A percentile compares a stretch with the other conserved stretches of the same genome.
Conservation (phyloP, 2,888 invertebrate genomes). For the Ernsta delagoae region DNA sequence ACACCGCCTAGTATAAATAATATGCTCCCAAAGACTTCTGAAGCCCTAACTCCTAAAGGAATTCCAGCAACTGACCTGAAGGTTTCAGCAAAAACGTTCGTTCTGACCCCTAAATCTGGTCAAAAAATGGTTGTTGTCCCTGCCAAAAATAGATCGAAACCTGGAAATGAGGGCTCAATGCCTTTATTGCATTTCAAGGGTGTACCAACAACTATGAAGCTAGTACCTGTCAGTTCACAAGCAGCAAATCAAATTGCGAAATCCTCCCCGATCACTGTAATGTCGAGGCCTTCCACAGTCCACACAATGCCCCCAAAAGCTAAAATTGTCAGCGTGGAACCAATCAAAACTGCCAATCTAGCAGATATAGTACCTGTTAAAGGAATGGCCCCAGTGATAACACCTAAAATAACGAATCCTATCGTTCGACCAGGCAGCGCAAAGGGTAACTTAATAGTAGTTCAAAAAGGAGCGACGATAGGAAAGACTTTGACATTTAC, state of each 20-base stretch:
- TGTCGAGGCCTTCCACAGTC: slow-evolving; percentile 65
- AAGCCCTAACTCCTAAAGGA: slow-evolving; percentile 74
- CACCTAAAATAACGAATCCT: slow-evolving; percentile 74
- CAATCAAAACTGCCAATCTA: slow-evolving; percentile 74
- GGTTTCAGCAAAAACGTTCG: slow-evolving; percentile 78
- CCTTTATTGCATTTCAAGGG: slow-evolving; percentile 79
- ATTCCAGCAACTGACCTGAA: slow-evolving; percentile 79
- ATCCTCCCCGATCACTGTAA: slow-evolving; percentile 59
- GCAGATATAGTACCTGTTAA: slow-evolving; percentile 79
- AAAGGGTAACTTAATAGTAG: slow-evolving; percentile 86
- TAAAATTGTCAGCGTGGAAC: slow-evolving; percentile 60
- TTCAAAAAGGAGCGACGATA: slow-evolving; percentile 83
- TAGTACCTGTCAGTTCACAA: slow-evolving; percentile 76
- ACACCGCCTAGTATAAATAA: slow-evolving; percentile 59
- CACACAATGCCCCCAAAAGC: slow-evolving; percentile 58
- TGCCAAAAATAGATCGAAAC: slow-evolving; percentile 71
- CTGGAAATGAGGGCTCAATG: slow-evolving; percentile 66
- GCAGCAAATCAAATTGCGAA: slow-evolving; percentile 57
- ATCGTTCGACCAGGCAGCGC: slow-evolving; percentile 73
- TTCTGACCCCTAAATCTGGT: slow-evolving; percentile 78
- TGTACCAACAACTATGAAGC: slow-evolving; percentile 75
- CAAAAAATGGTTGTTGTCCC: slow-evolving; percentile 82
- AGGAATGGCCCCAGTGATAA: slow-evolving; percentile 65
- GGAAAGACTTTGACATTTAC: slow-evolving; percentile 78
- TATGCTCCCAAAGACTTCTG: slow-evolving; percentile 61